Conservation (phyloP, 2,888 invertebrate species). For the Scaptomyza flava region DNA sequence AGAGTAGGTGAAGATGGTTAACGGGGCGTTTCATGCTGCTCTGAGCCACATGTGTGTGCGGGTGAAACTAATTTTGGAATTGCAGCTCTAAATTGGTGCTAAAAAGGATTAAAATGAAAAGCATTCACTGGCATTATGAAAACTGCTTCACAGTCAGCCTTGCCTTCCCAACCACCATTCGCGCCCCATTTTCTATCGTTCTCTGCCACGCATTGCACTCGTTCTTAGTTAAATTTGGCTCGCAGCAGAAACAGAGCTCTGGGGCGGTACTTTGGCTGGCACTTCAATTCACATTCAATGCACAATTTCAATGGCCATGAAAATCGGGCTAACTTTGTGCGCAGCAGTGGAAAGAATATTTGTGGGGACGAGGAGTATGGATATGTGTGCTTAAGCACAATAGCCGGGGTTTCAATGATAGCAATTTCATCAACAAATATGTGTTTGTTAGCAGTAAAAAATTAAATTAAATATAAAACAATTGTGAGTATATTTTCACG, state of each 20-base stretch:
- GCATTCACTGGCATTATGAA: constrained; percentile 62
- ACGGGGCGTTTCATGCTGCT: constrained; percentile 13
- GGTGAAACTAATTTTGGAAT: constrained; percentile 73
- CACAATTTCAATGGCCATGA: constrained; percentile 57
- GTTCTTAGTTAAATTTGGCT: constrained; percentile 35
- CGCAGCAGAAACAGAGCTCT: constrained; percentile 10
- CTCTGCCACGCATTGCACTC: not conserved
- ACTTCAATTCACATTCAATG: constrained; percentile 56
- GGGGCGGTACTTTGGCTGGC: constrained; percentile 2
- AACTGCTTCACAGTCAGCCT: constrained; percentile 45
- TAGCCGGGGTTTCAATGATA: constrained; percentile 31
- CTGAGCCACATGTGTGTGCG: constrained; percentile 31
- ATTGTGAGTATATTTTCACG: no score
- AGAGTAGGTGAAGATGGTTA: not conserved
- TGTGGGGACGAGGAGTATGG: not conserved
- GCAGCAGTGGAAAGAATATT: not conserved
- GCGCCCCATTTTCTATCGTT: not conserved
- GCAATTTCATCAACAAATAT: constrained; percentile 31
- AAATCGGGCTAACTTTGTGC: constrained; percentile 27
- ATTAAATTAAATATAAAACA: constrained; percentile 8
- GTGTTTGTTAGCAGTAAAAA: constrained; percentile 10
- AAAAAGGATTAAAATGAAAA: constrained; percentile 76
- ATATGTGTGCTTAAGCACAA: constrained; percentile 22
- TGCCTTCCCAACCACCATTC: not conserved
- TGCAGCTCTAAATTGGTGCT: constrained; percentile 68